Percentiles rank a stretch among this genome's conserved stretches.
These are phyloP conservation scores for Drosophila trapezifrons DNA, from an alignment of 1,140 invertebrate genomes.

Conservation along the genomic window DNA sequence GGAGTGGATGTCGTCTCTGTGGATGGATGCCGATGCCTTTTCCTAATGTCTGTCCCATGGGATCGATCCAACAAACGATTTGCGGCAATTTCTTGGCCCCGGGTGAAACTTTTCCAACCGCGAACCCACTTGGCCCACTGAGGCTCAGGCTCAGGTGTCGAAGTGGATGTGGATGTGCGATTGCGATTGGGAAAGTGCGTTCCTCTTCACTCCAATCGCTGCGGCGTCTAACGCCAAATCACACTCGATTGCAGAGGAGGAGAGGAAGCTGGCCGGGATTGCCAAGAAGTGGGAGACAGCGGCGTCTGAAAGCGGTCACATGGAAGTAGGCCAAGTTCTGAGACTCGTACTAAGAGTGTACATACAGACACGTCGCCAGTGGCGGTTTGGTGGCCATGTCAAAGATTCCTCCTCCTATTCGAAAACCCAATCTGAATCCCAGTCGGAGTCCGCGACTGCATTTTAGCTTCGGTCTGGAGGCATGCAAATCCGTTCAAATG, in stretches of 20 bases:
- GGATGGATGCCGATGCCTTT: neutral
- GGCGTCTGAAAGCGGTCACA: slow-evolving; percentile 60
- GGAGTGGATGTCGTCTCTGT: slow-evolving; percentile 14
- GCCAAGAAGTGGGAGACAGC: slow-evolving; percentile 37
- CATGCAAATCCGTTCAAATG: slow-evolving; percentile 60
- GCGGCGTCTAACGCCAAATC: slow-evolving; percentile 13
- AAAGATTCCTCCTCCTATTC: slow-evolving; percentile 37
- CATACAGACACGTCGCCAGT: slow-evolving; percentile 34
- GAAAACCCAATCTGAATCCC: neutral
- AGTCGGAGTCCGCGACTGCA: slow-evolving; percentile 5
- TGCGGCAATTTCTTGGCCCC: slow-evolving; percentile 13
- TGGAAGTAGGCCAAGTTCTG: slow-evolving; percentile 72
- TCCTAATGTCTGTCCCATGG: slow-evolving; percentile 22
- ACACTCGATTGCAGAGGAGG: slow-evolving; percentile 26
- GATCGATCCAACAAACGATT: slow-evolving; percentile 23
- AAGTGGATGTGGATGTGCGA: slow-evolving; percentile 10
- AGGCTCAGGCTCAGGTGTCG: slow-evolving; percentile 18
- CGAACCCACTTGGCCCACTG: slow-evolving; percentile 25
- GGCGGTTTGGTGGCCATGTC: slow-evolving; percentile 42
- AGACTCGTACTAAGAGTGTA: slow-evolving; percentile 18
- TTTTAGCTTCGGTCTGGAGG: slow-evolving; percentile 15
- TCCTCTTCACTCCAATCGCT: slow-evolving; percentile 15
- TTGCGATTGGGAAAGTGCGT: slow-evolving; percentile 62
- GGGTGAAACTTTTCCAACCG: slow-evolving; percentile 26
- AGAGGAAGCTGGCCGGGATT: neutral